Conservation (phyloP, 2,888 invertebrate genomes). For the Frankliniella fusca region DNA sequence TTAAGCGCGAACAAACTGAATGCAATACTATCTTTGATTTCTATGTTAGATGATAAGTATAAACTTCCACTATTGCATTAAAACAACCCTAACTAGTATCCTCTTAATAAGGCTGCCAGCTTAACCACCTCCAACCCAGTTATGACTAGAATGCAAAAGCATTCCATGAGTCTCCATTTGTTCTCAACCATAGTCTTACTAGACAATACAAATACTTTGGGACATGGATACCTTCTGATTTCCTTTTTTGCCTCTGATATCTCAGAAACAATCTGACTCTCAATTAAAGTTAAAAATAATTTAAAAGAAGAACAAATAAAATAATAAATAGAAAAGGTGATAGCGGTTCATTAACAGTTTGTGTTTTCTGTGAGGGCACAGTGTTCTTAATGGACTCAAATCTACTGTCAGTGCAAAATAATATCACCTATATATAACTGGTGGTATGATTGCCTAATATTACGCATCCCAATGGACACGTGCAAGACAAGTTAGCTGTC, state of each 20-base stretch:
- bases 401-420: constrained; percentile 10
- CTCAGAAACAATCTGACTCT: constrained; percentile 19
- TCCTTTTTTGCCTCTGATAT: not conserved
- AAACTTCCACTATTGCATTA: constrained; percentile 10
- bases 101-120: not conserved
- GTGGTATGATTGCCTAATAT: not conserved
- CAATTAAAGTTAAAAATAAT: not conserved
- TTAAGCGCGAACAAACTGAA: not conserved
- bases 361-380: constrained; percentile 8
- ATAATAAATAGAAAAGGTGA: not conserved
- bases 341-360: constrained; percentile 1
- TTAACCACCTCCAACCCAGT: not conserved
- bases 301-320: not conserved
- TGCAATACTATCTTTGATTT: constrained; percentile 5
- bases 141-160: constrained; percentile 19
- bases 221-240: not conserved
- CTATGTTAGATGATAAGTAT: constrained; percentile 19
- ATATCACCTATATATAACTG: not conserved
- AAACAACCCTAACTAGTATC: constrained; percentile 3
- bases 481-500: not conserved
- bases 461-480: not conserved
- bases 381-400: not conserved
- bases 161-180: not conserved
- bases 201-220: not conserved
- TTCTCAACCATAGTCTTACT: not conserved